phyloP scores from a whole-genome alignment of 2,888 invertebrate species.

The Trimorus sp. region DNA sequence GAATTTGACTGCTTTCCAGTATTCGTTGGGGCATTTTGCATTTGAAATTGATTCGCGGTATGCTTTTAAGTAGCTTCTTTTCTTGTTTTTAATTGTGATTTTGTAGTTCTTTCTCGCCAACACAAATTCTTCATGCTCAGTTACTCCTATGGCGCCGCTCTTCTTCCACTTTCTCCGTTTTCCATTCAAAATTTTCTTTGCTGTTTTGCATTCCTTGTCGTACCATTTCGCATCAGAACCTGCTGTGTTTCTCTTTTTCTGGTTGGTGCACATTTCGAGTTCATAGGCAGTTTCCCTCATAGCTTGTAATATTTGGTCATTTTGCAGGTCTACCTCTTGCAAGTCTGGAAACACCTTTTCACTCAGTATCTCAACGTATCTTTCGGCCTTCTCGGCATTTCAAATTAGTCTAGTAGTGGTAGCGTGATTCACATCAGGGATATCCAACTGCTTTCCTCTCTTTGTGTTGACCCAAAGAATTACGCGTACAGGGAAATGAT shows the following conservation, averaged over 20 bases:
- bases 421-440: neutral
- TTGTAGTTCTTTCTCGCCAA: too few relatives aligned
- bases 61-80: constrained; percentile 9
- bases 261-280: neutral
- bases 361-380: neutral
- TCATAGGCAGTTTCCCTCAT: constrained; percentile 5
- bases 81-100: neutral
- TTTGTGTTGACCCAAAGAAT: neutral
- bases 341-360: neutral
- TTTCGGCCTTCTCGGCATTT: neutral
- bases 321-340: neutral
- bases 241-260: neutral
- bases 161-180: constrained; percentile 18
- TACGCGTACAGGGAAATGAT: constrained; percentile 2
- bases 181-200: constrained; percentile 10
- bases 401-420: neutral
- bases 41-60: constrained; percentile 9
- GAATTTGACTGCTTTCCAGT: constrained; percentile 24
- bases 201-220: constrained; percentile 21
- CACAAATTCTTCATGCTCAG: neutral
- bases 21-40: constrained; percentile 3
- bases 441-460: neutral
- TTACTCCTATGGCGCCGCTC: neutral
- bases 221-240: constrained; percentile 6
- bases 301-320: neutral